Percentiles rank a stretch among this genome's conserved stretches.
Evolutionary conservation across 2,113 vertebrate species (phyloP).

Genomic region (Esox niger): DNA sequence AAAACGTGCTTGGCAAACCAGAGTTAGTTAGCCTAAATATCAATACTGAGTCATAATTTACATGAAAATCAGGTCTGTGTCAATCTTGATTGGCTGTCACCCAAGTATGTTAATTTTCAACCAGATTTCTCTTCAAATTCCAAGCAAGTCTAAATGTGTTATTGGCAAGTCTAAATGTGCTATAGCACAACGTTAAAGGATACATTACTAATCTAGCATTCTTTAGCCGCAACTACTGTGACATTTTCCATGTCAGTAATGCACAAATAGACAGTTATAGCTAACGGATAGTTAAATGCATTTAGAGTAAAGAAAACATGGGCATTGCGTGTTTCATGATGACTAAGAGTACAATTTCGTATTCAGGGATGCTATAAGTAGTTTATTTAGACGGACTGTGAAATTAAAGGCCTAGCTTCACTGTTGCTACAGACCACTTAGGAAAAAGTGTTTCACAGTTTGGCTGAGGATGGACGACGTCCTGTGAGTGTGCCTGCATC

Average conservation of each 20-base stretch:
- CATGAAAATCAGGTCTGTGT: not conserved
- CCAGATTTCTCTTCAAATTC: not conserved
- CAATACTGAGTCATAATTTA: not conserved
- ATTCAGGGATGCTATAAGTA: no score
- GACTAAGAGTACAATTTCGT: no score
- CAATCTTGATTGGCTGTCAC: not conserved
- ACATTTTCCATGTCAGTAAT: no score
- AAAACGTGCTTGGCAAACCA: not conserved
- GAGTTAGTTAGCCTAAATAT: not conserved
- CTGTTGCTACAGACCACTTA: conserved; percentile 40
- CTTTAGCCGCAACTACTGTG: no score
- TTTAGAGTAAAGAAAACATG: no score
- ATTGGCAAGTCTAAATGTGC: not conserved
- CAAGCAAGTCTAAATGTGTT: not conserved
- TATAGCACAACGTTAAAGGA: no score
- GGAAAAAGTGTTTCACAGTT: conserved; percentile 16
- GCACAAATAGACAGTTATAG: no score
- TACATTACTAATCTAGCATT: no score
- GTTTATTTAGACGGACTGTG: no score
- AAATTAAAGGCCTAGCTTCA: not conserved
- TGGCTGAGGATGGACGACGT: conserved; percentile 1
- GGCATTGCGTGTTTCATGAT: no score
- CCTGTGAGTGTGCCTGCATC: conserved; percentile 7
- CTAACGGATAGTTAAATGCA: no score
- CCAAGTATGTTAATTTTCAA: not conserved